Evolutionary conservation across 2,797 vertebrate genomes (phyloP).

Genomic region (Ibycter americanus): DNA sequence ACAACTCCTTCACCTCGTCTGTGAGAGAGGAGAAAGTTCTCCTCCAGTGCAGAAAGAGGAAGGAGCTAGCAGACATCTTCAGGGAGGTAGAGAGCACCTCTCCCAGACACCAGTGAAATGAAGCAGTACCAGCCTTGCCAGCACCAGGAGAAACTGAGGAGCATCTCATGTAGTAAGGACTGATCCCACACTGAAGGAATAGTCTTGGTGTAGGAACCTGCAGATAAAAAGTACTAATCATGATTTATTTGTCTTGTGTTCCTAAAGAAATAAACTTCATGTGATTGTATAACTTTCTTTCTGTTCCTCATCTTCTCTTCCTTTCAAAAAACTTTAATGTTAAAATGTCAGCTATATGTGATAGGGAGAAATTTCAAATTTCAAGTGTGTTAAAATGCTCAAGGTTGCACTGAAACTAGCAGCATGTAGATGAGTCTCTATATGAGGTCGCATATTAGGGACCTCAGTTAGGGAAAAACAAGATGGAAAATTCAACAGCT

Average conservation of each 20-base stretch:
- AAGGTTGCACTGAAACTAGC: neutral
- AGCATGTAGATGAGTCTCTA: rapidly evolving
- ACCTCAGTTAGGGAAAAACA: neutral
- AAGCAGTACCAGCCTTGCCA: neutral
- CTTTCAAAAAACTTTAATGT: neutral
- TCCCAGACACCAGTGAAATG: neutral
- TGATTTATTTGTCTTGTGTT: neutral
- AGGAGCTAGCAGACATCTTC: neutral
- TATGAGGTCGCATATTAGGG: neutral
- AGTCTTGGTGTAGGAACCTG: neutral
- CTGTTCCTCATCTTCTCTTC: neutral
- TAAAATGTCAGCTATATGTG: neutral
- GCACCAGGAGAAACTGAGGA: neutral
- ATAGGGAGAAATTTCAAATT: neutral
- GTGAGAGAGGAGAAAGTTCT: neutral
- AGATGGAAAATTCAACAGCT: neutral
- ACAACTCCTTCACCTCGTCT: neutral
- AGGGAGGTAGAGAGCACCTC: rapidly evolving
- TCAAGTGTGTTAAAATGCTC: neutral
- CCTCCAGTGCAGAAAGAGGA: neutral
- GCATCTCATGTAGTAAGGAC: neutral
- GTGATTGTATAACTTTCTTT: neutral
- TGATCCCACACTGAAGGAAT: neutral
- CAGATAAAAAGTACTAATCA: neutral
- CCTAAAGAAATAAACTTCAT: neutral